These are phyloP conservation scores for Dolomedes plantarius DNA, from an alignment of 2,888 invertebrate genomes.

Conservation along the genomic window DNA sequence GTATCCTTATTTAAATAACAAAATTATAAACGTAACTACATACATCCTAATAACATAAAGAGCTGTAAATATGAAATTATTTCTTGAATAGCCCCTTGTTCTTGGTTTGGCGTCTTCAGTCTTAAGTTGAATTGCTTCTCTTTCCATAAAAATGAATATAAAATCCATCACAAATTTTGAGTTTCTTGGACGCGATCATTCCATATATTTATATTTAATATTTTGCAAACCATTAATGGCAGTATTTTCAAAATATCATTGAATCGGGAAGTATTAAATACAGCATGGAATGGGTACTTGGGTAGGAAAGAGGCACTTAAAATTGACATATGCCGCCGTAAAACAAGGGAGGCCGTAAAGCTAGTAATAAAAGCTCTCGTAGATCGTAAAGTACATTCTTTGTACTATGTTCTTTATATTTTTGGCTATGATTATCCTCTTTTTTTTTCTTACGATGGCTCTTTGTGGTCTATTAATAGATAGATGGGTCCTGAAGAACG, in stretches of 20 bases:
- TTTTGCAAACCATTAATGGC: conserved; percentile 4
- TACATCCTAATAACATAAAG: no score
- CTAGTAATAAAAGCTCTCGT: conserved; percentile 37
- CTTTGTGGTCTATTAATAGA: conserved; percentile 55
- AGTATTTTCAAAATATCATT: conserved; percentile 2
- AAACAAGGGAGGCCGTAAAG: conserved; percentile 60
- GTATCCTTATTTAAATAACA: no score
- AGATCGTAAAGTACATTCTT: conserved; percentile 50
- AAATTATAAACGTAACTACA: no score
- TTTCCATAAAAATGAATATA: neutral
- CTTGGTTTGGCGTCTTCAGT: no score
- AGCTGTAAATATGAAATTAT: no score
- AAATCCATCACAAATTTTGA: neutral
- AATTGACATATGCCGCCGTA: conserved; percentile 60
- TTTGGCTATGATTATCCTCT: conserved; percentile 37
- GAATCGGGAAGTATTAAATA: conserved; percentile 51
- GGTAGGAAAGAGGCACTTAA: conserved; percentile 43
- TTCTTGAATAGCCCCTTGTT: no score
- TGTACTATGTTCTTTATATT: conserved; percentile 39
- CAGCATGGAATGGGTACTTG: conserved; percentile 40
- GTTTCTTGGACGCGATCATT: neutral
- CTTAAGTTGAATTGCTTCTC: no score
- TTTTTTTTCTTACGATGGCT: conserved; percentile 23
- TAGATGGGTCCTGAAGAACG: neutral
- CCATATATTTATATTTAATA: neutral